These are phyloP conservation scores for Drosophila conformis DNA, from an alignment of 2,888 invertebrate species.

Conservation along the genomic window DNA sequence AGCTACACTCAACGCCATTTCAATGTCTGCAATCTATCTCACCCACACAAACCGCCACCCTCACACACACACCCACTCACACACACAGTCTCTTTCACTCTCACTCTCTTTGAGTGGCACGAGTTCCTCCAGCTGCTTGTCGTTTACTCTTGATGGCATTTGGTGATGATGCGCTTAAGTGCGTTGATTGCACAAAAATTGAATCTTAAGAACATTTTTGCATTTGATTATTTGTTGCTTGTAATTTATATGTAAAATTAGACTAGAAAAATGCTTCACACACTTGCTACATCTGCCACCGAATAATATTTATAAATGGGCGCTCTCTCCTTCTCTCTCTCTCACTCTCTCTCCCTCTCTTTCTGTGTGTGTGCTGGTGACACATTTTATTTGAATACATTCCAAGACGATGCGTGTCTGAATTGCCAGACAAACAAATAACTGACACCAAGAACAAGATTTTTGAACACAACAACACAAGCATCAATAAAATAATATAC, in stretches of 20 bases:
- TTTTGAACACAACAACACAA: not conserved
- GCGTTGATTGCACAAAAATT: constrained; percentile 80
- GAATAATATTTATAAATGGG: constrained; percentile 42
- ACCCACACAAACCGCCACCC: not conserved
- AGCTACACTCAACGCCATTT: constrained; percentile 51
- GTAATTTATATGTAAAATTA: constrained; percentile 81
- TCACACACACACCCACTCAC: not conserved
- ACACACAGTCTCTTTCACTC: not conserved
- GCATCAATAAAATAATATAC: not conserved
- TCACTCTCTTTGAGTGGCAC: not conserved
- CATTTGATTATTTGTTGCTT: constrained; percentile 80
- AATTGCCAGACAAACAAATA: constrained; percentile 32
- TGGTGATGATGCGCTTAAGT: constrained; percentile 50
- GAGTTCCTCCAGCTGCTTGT: not conserved
- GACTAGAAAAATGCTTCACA: constrained; percentile 30
- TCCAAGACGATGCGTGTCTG: constrained; percentile 12
- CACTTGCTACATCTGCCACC: constrained; percentile 40
- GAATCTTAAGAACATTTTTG: constrained; percentile 77
- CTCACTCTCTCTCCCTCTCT: constrained; percentile 24
- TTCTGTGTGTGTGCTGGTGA: constrained; percentile 41
- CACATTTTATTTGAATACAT: constrained; percentile 68
- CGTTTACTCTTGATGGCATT: constrained; percentile 36
- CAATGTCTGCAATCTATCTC: constrained; percentile 57
- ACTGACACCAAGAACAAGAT: constrained; percentile 3
- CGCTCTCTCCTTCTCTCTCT: constrained; percentile 15